Evolutionary conservation across 2,113 vertebrate species (phyloP), one percentile per base, ranked within the genome.

Genomic region (Oreotrochilus melanogaster): DNA sequence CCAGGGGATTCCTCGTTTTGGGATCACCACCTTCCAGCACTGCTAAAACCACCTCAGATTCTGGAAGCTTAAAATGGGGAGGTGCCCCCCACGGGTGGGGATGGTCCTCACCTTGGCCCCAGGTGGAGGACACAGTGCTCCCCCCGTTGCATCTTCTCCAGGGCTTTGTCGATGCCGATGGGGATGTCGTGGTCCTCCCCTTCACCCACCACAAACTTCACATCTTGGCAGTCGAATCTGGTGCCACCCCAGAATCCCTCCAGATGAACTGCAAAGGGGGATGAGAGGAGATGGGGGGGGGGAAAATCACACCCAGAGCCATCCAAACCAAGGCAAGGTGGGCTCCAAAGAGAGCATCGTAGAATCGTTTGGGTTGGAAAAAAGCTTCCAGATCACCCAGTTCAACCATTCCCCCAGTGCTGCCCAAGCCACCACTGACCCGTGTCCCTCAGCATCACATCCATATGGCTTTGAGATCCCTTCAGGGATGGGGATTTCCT

Each of bases 91-190:
- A 11, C 10, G 5, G 0, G 1, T 0, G 1, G 43, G 25, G 62
- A 25, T 2, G 76, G 35, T 73, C 54, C 87, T 91, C 97, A 99
- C 99, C 98, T 98, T 91, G 99, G 98, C 90, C 98, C 98, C 37
- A 99, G 97, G 95, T 99, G 97, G 84, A 99, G 98, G 74, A 99
- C 11, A 81, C 99, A 99, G 65, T 99, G 98, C 78, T 99, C 99
- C 97, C 98, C 99, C 85, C 98, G 98, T 96, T 99, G 99, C 98
- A 99, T 99, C 94, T 99, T 99, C 96, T 99, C 99, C 98, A 99
- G 98, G 80, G 99, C 99, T 88, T 98, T 98, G 97, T 99, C 99
- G 3, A 99, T 99, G 73, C 99, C 99, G 3, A 99, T 98, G 43
- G 99, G 99, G 96, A 99, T 98, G 60, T 98, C 98, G 7, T 98